phyloP scores from a whole-genome alignment of 2,888 invertebrate genomes.

The Halictus ligatus region DNA sequence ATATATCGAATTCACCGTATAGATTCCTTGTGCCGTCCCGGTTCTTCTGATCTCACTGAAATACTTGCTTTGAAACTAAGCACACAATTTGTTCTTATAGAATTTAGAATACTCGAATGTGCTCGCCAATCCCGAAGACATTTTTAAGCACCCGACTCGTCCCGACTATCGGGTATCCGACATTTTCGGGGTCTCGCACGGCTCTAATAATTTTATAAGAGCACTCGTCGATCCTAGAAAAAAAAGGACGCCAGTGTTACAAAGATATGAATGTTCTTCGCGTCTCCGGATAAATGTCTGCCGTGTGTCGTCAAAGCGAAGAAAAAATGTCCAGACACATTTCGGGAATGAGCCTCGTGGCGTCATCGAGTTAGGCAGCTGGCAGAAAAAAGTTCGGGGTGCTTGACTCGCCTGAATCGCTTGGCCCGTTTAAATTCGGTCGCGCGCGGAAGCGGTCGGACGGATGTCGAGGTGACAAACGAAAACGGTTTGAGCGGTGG shows the following conservation, averaged over 20 bases:
- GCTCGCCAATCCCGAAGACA: too few relatives aligned
- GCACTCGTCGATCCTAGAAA: background rate
- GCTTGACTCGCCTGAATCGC: background rate
- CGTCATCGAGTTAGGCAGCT: background rate
- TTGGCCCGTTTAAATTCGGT: background rate
- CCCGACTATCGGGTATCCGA: too few relatives aligned
- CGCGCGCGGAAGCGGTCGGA: background rate
- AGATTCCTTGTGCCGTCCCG: too few relatives aligned
- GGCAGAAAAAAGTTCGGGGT: background rate
- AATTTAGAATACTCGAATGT: too few relatives aligned
- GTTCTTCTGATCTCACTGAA: too few relatives aligned
- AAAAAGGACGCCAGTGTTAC: background rate
- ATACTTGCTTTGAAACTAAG: too few relatives aligned
- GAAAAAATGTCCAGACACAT: background rate
- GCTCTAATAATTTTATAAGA: background rate
- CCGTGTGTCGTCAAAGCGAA: background rate
- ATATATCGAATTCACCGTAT: too few relatives aligned
- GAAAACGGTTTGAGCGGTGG: slow-evolving; percentile 15
- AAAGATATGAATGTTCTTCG: background rate
- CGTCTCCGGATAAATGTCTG: too few relatives aligned
- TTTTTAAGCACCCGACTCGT: too few relatives aligned
- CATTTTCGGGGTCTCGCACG: too few relatives aligned
- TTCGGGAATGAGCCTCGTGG: background rate
- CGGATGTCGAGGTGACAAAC: slow-evolving; percentile 4
- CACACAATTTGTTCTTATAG: too few relatives aligned